These are phyloP conservation scores for Apotomis turbidana DNA, from an alignment of 2,888 invertebrate species.

Conservation along the genomic window DNA sequence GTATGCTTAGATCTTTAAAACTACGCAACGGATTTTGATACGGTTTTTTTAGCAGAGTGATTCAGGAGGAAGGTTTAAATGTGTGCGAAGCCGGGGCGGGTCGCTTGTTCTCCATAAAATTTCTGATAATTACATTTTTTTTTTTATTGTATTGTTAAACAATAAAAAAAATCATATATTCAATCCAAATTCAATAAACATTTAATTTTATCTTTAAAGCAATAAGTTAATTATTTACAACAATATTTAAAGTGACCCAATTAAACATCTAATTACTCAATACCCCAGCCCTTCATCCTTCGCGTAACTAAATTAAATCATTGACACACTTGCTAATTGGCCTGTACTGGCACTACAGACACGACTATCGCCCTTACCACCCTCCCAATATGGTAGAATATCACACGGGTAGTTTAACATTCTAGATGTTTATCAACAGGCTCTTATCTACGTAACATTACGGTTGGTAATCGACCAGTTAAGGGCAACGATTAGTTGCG, in stretches of 20 bases:
- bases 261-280: conserved; percentile 23
- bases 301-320: conserved; percentile 61
- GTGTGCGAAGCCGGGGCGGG: too few relatives aligned
- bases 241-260: neutral
- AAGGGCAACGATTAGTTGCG: conserved; percentile 38
- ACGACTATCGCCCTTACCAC: conserved; percentile 48
- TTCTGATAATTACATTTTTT: too few relatives aligned
- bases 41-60: too few relatives aligned
- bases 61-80: too few relatives aligned
- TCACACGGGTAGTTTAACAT: neutral
- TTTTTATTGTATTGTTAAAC: too few relatives aligned
- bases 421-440: neutral
- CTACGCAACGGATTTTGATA: too few relatives aligned
- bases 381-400: neutral
- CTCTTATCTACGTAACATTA: neutral
- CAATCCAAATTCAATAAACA: too few relatives aligned
- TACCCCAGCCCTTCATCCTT: conserved; percentile 53
- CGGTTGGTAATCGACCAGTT: conserved; percentile 15
- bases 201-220: too few relatives aligned
- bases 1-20: too few relatives aligned
- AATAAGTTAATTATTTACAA: too few relatives aligned
- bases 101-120: too few relatives aligned
- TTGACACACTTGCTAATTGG: conserved; percentile 63
- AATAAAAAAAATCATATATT: too few relatives aligned
- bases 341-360: conserved; percentile 49